Conservation (phyloP, 2,888 invertebrate species). For the Meganola albula region DNA sequence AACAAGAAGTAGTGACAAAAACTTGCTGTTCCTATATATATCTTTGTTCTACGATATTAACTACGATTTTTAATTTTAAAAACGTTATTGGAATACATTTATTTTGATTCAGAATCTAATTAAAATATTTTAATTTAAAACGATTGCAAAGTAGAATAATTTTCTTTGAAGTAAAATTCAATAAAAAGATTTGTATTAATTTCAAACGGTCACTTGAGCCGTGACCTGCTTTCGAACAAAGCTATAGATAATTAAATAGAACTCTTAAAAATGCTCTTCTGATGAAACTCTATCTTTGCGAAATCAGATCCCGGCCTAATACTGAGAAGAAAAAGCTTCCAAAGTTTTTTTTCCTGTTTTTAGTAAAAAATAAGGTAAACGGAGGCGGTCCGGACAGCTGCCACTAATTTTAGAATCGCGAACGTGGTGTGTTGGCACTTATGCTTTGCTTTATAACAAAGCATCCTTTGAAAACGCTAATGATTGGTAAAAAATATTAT, state of each 20-base stretch:
- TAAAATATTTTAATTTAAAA: constrained; percentile 21
- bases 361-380: constrained; percentile 51
- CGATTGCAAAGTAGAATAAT: constrained; percentile 7
- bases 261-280: constrained; percentile 62
- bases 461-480: constrained; percentile 30
- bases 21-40: no score
- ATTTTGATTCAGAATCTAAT: constrained; percentile 16
- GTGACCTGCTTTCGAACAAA: constrained; percentile 45
- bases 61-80: no score
- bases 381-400: constrained; percentile 55
- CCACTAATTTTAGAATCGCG: constrained; percentile 52
- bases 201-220: constrained; percentile 44
- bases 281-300: constrained; percentile 69
- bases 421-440: constrained; percentile 33
- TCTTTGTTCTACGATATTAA: no score
- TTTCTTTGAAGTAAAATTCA: constrained; percentile 23
- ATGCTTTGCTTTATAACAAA: constrained; percentile 35
- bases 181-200: constrained; percentile 27
- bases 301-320: constrained; percentile 58
- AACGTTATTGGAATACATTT: no score
- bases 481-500: constrained; percentile 22
- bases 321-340: constrained; percentile 42
- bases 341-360: constrained; percentile 44
- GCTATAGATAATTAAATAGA: constrained; percentile 63
- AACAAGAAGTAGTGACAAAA: no score